Conservation (phyloP, 2,797 vertebrate species). For the Chloroceryle amazona region DNA sequence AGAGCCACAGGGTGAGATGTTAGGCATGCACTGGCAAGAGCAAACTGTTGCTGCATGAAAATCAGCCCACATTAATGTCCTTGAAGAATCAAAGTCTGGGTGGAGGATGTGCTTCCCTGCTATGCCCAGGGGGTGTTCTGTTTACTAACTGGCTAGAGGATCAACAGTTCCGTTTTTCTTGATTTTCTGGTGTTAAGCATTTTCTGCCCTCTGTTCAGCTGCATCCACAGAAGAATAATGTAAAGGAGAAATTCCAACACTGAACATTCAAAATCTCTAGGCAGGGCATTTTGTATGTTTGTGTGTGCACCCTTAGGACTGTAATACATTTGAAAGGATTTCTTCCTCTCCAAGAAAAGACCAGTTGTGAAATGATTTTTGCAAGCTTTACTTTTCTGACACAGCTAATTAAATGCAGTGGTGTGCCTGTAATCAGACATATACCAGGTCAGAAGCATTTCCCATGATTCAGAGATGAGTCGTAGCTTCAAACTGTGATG, state of each 20-base stretch:
- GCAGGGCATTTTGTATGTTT: not conserved
- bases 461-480: not conserved
- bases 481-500: not conserved
- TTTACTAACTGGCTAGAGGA: not conserved
- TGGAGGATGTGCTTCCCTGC: not conserved
- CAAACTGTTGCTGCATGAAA: constrained; percentile 50
- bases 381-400: constrained; percentile 30
- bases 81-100: constrained; percentile 23
- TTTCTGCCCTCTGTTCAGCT: not conserved
- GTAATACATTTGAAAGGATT: not conserved
- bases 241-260: not conserved
- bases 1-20: constrained; percentile 33
- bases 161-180: not conserved
- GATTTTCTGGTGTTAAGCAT: not conserved
- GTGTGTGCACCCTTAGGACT: not conserved
- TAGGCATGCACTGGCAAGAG: constrained; percentile 43
- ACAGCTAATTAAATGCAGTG: constrained; percentile 12
- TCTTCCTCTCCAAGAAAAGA: not conserved
- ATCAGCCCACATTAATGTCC: not conserved
- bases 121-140: not conserved
- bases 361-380: not conserved
- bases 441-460: constrained; percentile 23
- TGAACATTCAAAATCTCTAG: not conserved
- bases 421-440: not conserved
- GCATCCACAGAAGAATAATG: not conserved